phyloP scores from a whole-genome alignment of 2,888 invertebrate species.

The Meteorus cinctellus region DNA sequence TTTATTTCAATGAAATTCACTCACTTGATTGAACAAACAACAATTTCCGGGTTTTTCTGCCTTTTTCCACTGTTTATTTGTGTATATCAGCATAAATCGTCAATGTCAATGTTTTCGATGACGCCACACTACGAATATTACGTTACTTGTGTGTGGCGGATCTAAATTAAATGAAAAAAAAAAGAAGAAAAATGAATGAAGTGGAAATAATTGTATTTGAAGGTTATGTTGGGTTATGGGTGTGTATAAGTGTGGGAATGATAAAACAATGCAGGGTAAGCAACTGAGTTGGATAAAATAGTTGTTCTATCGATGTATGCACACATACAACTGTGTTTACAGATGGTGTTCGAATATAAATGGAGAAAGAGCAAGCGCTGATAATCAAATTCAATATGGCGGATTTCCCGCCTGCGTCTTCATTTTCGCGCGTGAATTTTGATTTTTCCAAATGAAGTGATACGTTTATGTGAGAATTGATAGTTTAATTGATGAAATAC shows the following conservation, averaged over 20 bases:
- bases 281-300: background rate
- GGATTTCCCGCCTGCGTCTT: background rate
- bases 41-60: background rate
- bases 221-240: slow-evolving; percentile 7
- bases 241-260: background rate
- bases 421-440: background rate
- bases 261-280: background rate
- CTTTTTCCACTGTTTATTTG: background rate
- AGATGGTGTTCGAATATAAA: background rate
- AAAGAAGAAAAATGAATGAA: slow-evolving; percentile 6
- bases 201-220: slow-evolving; percentile 5
- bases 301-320: background rate
- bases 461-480: no score
- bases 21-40: background rate
- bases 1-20: background rate
- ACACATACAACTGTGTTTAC: background rate
- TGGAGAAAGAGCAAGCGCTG: slow-evolving; percentile 22
- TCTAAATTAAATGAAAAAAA: background rate
- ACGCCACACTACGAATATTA: background rate
- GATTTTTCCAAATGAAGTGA: no score
- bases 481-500: background rate
- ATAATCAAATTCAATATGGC: slow-evolving; percentile 29
- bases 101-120: slow-evolving; percentile 3
- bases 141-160: background rate
- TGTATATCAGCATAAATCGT: background rate